phyloP scores from a whole-genome alignment of 2,113 vertebrate species.

The Misgurnus mizolepis region DNA sequence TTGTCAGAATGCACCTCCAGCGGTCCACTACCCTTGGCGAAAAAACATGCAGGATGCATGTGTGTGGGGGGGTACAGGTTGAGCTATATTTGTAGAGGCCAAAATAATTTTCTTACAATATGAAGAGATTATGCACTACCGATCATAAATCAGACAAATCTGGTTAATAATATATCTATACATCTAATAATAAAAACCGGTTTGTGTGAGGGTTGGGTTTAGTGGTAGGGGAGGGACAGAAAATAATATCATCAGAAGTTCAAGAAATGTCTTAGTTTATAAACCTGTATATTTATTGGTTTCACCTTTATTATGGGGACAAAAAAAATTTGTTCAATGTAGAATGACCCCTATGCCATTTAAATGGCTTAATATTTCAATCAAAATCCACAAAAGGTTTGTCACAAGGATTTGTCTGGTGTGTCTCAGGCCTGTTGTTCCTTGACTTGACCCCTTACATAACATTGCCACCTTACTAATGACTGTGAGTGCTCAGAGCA shows the following conservation, averaged over 20 bases:
- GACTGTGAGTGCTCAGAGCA: conserved; percentile 17
- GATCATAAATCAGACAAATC: too few species aligned
- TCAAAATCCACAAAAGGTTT: not conserved
- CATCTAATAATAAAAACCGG: not conserved
- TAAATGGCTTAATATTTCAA: too few species aligned
- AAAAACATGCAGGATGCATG: not conserved
- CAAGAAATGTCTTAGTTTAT: not conserved
- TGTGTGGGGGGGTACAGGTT: not conserved
- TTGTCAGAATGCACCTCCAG: conserved; percentile 30
- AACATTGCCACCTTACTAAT: conserved; percentile 49
- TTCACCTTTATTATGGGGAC: too few species aligned
- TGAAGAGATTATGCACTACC: too few species aligned
- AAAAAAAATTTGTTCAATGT: too few species aligned
- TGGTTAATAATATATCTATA: too few species aligned
- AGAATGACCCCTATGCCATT: too few species aligned
- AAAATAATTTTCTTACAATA: too few species aligned
- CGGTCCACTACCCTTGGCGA: not conserved
- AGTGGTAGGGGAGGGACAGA: not conserved
- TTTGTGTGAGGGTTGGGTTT: not conserved
- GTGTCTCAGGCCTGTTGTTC: not conserved
- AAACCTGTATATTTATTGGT: too few species aligned
- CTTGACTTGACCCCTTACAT: conserved; percentile 31
- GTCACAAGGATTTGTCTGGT: not conserved
- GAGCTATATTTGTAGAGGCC: not conserved
- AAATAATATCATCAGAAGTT: not conserved